phyloP scores from a whole-genome alignment of 2,113 vertebrate species.

The Hymenochirus boettgeri region DNA sequence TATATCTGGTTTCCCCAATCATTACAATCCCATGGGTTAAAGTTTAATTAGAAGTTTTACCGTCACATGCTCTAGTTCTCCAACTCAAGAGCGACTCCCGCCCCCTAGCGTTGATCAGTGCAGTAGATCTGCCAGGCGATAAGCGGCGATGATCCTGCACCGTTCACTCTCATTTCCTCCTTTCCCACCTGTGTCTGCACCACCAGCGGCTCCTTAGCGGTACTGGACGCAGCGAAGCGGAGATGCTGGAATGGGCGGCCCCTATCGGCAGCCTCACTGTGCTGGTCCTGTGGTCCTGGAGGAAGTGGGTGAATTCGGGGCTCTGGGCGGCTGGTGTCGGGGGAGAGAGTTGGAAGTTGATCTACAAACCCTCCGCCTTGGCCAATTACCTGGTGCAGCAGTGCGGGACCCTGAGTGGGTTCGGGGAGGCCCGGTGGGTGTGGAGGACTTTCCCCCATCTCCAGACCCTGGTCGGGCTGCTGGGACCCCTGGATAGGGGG shows the following conservation, averaged over 20 bases:
- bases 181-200: not conserved
- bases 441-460: conserved; percentile 53
- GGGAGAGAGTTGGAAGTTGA: conserved; percentile 15
- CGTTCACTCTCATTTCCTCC: not conserved
- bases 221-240: not conserved
- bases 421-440: conserved; percentile 56
- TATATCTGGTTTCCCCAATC: too few relatives aligned
- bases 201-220: not conserved
- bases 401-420: conserved; percentile 60
- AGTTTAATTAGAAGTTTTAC: too few relatives aligned
- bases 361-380: conserved; percentile 73
- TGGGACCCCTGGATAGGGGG: conserved; percentile 59
- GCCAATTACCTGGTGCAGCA: conserved; percentile 70
- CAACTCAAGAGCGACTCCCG: too few relatives aligned
- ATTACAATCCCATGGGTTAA: too few relatives aligned
- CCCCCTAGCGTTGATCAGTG: not conserved
- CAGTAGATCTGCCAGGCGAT: not conserved
- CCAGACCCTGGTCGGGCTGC: conserved; percentile 59
- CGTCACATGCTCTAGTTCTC: too few relatives aligned
- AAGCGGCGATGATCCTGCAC: not conserved
- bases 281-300: conserved; percentile 10
- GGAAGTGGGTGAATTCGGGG: not conserved
- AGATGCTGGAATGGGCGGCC: conserved; percentile 31
- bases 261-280: conserved; percentile 17
- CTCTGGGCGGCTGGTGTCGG: not conserved